Conservation (phyloP, 2,113 vertebrate genomes). For the Pimephales promelas region DNA sequence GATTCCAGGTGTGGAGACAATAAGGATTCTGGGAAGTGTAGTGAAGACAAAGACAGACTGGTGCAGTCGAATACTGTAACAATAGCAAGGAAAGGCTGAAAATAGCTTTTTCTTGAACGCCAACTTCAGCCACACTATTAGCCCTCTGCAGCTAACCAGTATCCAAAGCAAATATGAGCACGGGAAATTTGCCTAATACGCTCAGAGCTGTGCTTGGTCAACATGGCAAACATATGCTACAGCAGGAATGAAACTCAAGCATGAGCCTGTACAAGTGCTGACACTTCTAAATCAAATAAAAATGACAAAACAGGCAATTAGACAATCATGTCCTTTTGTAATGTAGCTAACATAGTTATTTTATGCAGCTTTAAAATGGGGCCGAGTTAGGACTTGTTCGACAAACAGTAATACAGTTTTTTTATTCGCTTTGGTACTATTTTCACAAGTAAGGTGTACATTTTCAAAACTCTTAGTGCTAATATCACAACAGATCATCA, state of each 20-base stretch:
- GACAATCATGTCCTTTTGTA: not conserved
- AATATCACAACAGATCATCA: no score
- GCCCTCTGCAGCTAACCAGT: not conserved
- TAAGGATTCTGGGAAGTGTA: no score
- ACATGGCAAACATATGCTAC: conserved; percentile 20
- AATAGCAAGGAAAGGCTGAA: conserved; percentile 1
- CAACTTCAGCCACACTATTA: conserved; percentile 29
- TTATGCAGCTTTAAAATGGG: not conserved
- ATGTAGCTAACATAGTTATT: not conserved
- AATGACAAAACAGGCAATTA: not conserved
- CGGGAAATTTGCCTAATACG: conserved; percentile 19
- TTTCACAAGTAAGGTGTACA: no score
- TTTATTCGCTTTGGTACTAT: no score
- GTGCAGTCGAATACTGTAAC: no score
- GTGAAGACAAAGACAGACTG: no score
- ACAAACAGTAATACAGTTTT: not conserved
- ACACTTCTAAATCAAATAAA: not conserved
- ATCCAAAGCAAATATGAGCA: conserved; percentile 34
- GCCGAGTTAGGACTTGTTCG: not conserved
- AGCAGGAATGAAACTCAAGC: not conserved
- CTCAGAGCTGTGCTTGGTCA: not conserved
- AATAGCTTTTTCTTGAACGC: conserved; percentile 6
- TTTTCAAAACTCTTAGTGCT: no score
- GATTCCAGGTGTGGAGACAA: no score
- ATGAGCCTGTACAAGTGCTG: conserved; percentile 6